Evolutionary conservation across 2,888 invertebrate species (phyloP).

Genomic region (Papilio demoleus): DNA sequence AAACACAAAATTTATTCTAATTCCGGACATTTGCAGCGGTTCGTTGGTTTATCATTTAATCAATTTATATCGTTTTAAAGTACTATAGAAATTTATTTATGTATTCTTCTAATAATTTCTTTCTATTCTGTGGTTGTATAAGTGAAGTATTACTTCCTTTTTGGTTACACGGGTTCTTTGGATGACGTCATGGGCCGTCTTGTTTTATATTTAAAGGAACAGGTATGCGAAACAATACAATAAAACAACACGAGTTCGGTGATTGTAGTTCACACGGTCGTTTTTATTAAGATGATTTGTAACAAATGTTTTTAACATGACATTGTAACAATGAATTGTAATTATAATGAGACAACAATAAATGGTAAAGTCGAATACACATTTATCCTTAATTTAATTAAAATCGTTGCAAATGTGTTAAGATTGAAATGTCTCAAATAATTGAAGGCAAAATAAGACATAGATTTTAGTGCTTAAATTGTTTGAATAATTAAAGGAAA

Average conservation of each 20-base stretch:
- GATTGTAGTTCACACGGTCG: slow-evolving; percentile 21
- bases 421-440: too few relatives aligned
- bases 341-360: too few relatives aligned
- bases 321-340: not conserved
- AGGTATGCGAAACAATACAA: slow-evolving; percentile 32
- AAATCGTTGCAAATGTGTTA: too few relatives aligned
- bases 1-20: slow-evolving; percentile 35
- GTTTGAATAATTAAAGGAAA: too few relatives aligned
- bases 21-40: slow-evolving; percentile 31
- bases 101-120: slow-evolving; percentile 5
- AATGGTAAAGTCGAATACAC: too few relatives aligned
- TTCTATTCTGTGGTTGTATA: not conserved
- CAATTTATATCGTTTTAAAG: slow-evolving; percentile 33
- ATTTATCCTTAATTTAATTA: not conserved
- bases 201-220: slow-evolving; percentile 21
- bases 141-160: slow-evolving; percentile 34
- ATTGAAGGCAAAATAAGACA: not conserved
- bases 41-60: slow-evolving; percentile 39
- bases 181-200: slow-evolving; percentile 28
- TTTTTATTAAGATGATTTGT: slow-evolving; percentile 1
- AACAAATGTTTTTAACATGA: slow-evolving; percentile 1
- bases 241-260: not conserved
- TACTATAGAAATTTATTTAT: slow-evolving; percentile 28
- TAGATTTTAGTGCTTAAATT: not conserved
- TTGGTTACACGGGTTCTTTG: not conserved